Percentiles rank a stretch among this genome's conserved stretches.
Evolutionary conservation across 1,140 invertebrate genomes (phyloP).

Genomic region (Drosophila serrata): DNA sequence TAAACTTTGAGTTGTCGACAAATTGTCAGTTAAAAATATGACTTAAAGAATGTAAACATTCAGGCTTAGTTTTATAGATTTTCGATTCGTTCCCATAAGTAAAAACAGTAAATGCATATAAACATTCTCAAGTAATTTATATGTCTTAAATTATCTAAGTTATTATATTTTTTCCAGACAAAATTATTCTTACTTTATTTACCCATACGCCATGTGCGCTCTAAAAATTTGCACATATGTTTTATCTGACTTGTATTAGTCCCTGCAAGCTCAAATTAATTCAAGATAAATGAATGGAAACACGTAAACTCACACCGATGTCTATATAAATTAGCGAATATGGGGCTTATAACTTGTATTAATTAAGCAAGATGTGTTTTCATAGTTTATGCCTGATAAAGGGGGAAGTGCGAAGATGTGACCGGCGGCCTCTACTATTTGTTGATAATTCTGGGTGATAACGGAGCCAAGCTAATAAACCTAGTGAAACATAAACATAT

Average conservation of each 20-base stretch:
- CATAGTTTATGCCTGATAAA: constrained; percentile 10
- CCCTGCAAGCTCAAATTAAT: background rate
- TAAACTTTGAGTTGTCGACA: too few species aligned
- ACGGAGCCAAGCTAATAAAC: constrained; percentile 32
- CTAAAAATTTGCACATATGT: constrained; percentile 1
- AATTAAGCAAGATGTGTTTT: constrained; percentile 1
- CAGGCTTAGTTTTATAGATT: too few species aligned
- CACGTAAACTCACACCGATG: background rate
- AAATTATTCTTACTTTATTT: background rate
- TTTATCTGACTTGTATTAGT: background rate
- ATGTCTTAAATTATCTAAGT: too few species aligned
- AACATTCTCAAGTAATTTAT: too few species aligned
- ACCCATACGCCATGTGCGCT: background rate
- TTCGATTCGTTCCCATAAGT: too few species aligned
- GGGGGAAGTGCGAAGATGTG: background rate
- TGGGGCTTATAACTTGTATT: background rate
- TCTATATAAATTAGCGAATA: constrained; percentile 3
- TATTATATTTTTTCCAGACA: background rate
- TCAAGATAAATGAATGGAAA: background rate
- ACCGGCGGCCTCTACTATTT: background rate
- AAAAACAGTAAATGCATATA: too few species aligned
- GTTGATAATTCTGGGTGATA: constrained; percentile 35
- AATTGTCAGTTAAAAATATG: too few species aligned
- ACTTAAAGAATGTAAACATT: too few species aligned
- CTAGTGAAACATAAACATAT: constrained; percentile 28